These are phyloP conservation scores for Drosophila monieri DNA, from an alignment of 2,888 invertebrate genomes.

Conservation along the genomic window DNA sequence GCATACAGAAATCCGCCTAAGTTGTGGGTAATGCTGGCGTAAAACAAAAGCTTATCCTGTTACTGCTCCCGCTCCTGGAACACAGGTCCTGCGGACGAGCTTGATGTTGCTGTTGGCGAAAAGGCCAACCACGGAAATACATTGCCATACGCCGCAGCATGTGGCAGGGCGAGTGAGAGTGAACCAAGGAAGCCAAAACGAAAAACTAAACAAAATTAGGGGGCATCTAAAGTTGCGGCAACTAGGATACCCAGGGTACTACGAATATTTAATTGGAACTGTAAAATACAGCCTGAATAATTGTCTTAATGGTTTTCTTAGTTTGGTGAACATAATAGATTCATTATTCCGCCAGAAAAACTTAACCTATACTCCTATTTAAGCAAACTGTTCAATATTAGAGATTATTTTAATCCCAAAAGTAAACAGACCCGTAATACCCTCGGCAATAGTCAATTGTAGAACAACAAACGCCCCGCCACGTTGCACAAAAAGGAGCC, in stretches of 20 bases:
- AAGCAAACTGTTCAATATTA: neutral
- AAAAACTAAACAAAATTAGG: constrained; percentile 31
- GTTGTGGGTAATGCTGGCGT: constrained; percentile 79
- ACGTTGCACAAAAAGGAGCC: constrained; percentile 47
- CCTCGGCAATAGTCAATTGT: constrained; percentile 12
- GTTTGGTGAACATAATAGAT: no score
- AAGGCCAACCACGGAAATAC: constrained; percentile 70
- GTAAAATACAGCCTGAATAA: no score
- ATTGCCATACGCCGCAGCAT: constrained; percentile 75
- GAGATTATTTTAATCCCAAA: neutral
- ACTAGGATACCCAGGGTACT: constrained; percentile 3
- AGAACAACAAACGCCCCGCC: constrained; percentile 31
- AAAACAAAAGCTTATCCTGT: constrained; percentile 79
- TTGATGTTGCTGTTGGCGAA: constrained; percentile 38
- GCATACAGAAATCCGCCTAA: constrained; percentile 70
- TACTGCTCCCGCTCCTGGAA: constrained; percentile 42
- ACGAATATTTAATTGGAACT: neutral
- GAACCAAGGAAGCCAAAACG: constrained; percentile 9
- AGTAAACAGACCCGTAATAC: constrained; percentile 2
- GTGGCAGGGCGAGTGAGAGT: constrained; percentile 49
- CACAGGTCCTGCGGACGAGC: constrained; percentile 9
- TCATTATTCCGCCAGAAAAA: neutral
- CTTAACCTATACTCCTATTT: no score
- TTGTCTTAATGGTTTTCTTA: no score
- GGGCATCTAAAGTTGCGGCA: constrained; percentile 12